These are phyloP conservation scores for Teleopsis dalmanni DNA, from an alignment of 1,140 invertebrate species.

Conservation along the genomic window DNA sequence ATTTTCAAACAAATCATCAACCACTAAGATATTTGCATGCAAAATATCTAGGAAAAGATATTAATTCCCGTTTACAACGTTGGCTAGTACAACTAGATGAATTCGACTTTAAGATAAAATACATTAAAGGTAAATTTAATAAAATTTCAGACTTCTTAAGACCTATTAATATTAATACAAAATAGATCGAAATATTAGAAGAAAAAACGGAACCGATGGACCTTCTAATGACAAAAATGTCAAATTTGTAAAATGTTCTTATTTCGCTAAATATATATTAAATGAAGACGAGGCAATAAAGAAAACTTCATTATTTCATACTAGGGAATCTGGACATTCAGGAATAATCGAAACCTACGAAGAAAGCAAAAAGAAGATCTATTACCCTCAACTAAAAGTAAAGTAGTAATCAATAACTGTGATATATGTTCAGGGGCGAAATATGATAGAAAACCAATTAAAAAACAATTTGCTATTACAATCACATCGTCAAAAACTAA, in stretches of 20 bases:
- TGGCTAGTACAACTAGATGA: slow-evolving; percentile 3
- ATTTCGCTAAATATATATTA: neutral
- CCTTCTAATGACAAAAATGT: no score
- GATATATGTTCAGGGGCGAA: slow-evolving; percentile 10
- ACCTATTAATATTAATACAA: neutral
- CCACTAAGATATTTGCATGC: neutral
- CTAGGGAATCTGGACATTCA: slow-evolving; percentile 5
- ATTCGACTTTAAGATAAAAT: neutral
- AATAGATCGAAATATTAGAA: neutral
- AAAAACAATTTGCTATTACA: slow-evolving; percentile 9
- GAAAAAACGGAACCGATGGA: neutral
- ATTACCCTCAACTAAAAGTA: slow-evolving; percentile 1
- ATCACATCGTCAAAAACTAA: slow-evolving; percentile 12
- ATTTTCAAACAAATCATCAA: slow-evolving; percentile 5
- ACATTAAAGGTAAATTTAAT: neutral
- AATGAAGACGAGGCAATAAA: slow-evolving; percentile 1
- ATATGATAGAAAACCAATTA: slow-evolving; percentile 13
- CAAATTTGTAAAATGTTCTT: neutral
- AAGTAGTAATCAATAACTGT: slow-evolving; percentile 9
- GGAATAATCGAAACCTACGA: slow-evolving; percentile 14
- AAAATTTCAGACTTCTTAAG: neutral
- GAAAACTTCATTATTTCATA: slow-evolving; percentile 15
- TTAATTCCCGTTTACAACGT: neutral
- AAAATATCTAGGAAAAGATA: no score
- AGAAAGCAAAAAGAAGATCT: slow-evolving; percentile 11